Percentiles rank a stretch among this genome's conserved stretches.
phyloP scores from a whole-genome alignment of 2,113 vertebrate species.

The Labrus mixtus region DNA sequence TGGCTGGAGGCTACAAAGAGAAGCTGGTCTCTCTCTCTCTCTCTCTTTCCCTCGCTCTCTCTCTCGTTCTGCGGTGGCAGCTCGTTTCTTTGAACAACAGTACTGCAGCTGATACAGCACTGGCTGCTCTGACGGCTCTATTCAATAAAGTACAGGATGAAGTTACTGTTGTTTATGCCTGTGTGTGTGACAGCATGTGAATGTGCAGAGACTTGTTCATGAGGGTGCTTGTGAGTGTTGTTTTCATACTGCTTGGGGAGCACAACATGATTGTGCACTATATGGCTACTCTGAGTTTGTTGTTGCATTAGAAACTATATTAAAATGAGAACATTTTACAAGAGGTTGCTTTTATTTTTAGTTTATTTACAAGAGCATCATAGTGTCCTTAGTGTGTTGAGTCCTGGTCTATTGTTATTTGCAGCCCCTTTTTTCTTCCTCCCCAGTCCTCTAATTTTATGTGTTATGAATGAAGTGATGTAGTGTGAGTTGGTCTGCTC shows the following conservation, averaged over 20 bases:
- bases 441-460: no score
- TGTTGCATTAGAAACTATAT: no score
- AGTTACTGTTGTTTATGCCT: constrained; percentile 30
- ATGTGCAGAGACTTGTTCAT: not conserved
- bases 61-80: constrained; percentile 43
- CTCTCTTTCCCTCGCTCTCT: constrained; percentile 52
- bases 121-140: constrained; percentile 32
- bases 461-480: not conserved
- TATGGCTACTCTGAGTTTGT: not conserved
- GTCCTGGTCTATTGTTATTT: no score
- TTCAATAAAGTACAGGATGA: constrained; percentile 26
- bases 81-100: constrained; percentile 48
- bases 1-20: constrained; percentile 52
- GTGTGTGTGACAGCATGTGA: not conserved
- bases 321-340: no score
- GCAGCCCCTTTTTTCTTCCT: no score
- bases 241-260: not conserved
- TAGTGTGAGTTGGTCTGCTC: no score
- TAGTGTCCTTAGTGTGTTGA: no score
- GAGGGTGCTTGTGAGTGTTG: not conserved
- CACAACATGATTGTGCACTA: not conserved
- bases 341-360: no score
- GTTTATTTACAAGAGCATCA: no score
- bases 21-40: constrained; percentile 44
- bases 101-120: constrained; percentile 28